Conservation (phyloP, 2,888 invertebrate species). For the Pristionchus exspectatus region DNA sequence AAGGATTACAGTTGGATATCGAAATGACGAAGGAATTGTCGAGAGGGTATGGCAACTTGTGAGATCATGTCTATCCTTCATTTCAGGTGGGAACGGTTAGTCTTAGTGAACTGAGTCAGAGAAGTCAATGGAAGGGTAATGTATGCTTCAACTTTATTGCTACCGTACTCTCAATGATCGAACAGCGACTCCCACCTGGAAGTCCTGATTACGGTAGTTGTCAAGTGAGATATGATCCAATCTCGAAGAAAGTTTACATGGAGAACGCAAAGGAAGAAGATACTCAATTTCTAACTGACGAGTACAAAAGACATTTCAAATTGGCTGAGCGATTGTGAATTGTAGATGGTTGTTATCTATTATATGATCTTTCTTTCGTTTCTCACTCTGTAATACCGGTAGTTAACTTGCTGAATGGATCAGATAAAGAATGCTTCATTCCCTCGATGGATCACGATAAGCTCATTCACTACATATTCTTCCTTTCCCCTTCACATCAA, state of each 20-base stretch:
- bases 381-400: constrained; percentile 32
- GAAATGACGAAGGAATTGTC: constrained; percentile 86
- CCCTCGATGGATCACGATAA: neutral
- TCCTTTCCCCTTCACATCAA: neutral
- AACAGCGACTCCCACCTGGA: constrained; percentile 34
- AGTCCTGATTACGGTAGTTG: constrained; percentile 43
- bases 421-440: constrained; percentile 22
- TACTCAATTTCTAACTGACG: constrained; percentile 13
- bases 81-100: constrained; percentile 25
- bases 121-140: constrained; percentile 40
- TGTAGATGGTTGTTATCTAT: neutral
- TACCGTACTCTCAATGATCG: constrained; percentile 50
- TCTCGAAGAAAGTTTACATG: neutral
- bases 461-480: constrained; percentile 13
- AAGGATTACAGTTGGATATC: constrained; percentile 85
- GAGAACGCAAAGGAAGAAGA: constrained; percentile 20
- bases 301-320: constrained; percentile 32
- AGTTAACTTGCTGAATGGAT: neutral
- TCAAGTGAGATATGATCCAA: constrained; percentile 40
- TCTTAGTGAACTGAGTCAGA: constrained; percentile 11
- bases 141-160: constrained; percentile 54
- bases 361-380: neutral
- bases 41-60: neutral
- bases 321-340: constrained; percentile 24
- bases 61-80: neutral